Evolutionary conservation across 2,888 invertebrate genomes (phyloP).

Genomic region (Eulithis testata): DNA sequence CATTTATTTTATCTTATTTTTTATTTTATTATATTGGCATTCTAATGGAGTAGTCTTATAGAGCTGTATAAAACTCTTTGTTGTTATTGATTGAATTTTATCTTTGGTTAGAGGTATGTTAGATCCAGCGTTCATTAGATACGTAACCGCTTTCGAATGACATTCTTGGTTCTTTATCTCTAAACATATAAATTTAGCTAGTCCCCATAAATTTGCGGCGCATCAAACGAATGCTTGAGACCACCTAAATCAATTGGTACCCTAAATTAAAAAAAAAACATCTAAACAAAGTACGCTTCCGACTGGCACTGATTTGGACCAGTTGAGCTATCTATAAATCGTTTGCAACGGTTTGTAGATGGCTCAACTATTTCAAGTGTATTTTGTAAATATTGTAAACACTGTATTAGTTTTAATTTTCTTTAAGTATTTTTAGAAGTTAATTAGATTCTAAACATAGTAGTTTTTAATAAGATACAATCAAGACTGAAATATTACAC

Average conservation of each 20-base stretch:
- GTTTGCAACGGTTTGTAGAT: too few species aligned
- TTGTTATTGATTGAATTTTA: conserved; percentile 10
- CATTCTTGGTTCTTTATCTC: neutral
- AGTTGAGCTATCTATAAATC: too few species aligned
- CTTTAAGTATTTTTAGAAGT: too few species aligned
- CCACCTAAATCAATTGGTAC: conserved; percentile 11
- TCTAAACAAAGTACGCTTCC: conserved; percentile 6
- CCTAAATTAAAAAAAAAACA: conserved; percentile 8
- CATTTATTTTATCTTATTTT: conserved; percentile 31
- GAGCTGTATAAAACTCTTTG: conserved; percentile 4
- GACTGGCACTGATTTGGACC: too few species aligned
- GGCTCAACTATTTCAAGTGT: too few species aligned
- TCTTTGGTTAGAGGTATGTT: neutral
- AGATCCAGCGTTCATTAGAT: neutral
- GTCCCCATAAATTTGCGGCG: conserved; percentile 1
- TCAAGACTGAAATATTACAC: conserved; percentile 19
- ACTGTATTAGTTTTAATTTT: too few species aligned
- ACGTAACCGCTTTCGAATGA: conserved; percentile 2
- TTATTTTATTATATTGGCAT: conserved; percentile 31
- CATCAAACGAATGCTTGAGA: conserved; percentile 1
- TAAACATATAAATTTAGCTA: conserved; percentile 1
- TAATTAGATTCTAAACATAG: too few species aligned
- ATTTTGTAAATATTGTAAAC: too few species aligned
- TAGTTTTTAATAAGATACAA: conserved; percentile 4
- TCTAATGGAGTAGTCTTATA: conserved; percentile 21